Base-by-base conservation (phyloP, 2,113 vertebrate species). In the Rhinichthys klamathensis region DNA sequence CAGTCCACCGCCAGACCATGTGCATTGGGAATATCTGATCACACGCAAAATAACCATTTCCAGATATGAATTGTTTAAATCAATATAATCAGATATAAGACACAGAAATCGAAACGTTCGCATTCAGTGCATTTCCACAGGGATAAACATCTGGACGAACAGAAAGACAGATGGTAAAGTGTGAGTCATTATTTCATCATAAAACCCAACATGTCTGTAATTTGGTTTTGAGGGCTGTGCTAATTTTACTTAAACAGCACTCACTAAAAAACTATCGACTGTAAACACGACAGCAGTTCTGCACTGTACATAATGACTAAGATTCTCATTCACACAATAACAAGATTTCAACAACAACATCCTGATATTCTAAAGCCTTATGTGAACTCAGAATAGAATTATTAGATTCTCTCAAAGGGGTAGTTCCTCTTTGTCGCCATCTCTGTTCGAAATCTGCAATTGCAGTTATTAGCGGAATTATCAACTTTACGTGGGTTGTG, bases 1-100 rank as follows among this genome's bases (percentile, higher is more conserved):
- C 98, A 99, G 70, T 99, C 98, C 86, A 99, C 98, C 1, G 97
- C 97, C 85, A 99, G 93, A 18, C 98, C 98, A 0, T 99, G 97
- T 78, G 97, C 97, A 0, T 99, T 99, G 80, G 98, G 97, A 88
- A 99, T 89, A 89, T 99, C 98, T 99, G 92, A 41, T 49, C 30
- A 75, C 54, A 85, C 61, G 67, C 25, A 65, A 32, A 69, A 60
- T 25, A 60, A 65, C n/a, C 3, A 65, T 27, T 30, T 79, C 30
- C 32, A 60, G 54, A 79, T 60, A 38, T 41, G 0, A 60, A 41
- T 25, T 3, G 6, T 41, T 54, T 56, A 11, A 56, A 56, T 56
- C 74, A n/a, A 35, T 32, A 23, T 35, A 60, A 60, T 78, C 54
- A n/a, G 2, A 58, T 56, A 18, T 38, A 6, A 76, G 21, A 60